phyloP scores from a whole-genome alignment of 2,888 invertebrate species.

The Gastrophysa polygoni region DNA sequence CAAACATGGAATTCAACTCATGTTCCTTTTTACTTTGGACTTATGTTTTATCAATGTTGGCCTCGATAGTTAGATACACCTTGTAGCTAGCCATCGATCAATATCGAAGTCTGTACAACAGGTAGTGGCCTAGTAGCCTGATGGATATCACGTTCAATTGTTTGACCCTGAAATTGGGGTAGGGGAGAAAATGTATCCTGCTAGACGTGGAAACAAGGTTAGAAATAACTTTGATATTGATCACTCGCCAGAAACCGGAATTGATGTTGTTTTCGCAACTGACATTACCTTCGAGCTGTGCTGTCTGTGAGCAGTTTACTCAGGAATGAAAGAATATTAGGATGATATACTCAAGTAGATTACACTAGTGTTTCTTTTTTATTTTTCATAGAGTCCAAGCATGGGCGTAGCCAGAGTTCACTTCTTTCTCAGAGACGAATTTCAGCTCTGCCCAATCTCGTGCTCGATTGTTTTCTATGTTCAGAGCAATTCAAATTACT shows the following conservation, averaged over 20 bases:
- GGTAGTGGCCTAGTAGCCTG: background rate
- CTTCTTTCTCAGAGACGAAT: too few relatives aligned
- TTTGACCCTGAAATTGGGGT: background rate
- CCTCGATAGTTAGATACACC: too few relatives aligned
- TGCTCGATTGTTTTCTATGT: too few relatives aligned
- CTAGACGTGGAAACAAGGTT: background rate
- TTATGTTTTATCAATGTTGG: too few relatives aligned
- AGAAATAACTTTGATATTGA: background rate
- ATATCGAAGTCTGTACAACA: background rate
- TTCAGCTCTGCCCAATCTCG: too few relatives aligned
- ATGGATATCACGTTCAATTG: background rate
- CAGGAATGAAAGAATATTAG: background rate
- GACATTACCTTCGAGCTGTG: background rate
- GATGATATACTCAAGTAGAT: too few relatives aligned
- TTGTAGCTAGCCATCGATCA: background rate
- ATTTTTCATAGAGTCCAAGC: too few relatives aligned
- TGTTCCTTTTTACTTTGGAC: too few relatives aligned
- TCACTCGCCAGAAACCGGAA: background rate
- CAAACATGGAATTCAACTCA: too few relatives aligned
- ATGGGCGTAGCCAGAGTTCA: too few relatives aligned
- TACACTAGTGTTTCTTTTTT: too few relatives aligned
- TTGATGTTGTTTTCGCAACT: background rate
- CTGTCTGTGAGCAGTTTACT: background rate
- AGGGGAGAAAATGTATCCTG: background rate
- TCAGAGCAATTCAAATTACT: too few relatives aligned